Conservation (phyloP, 30 jellyfish, hydroid and myxozoan species). For the Rhopilema esculentum region DNA sequence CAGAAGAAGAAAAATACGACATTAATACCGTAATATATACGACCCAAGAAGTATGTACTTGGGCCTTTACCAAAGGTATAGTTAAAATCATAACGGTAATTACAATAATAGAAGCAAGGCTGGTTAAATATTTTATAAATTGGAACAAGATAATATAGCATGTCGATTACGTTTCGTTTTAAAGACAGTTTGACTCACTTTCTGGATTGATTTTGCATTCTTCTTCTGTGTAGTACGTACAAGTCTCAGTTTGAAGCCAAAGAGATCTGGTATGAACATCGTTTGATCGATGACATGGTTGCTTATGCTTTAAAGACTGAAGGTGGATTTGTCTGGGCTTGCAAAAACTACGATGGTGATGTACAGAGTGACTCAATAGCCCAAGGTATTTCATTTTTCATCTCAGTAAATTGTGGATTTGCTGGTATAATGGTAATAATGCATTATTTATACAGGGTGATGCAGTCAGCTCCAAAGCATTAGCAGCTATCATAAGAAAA, state of each 20-base stretch:
- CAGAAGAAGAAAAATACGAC: no score
- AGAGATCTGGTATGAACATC: slow-evolving; percentile 94
- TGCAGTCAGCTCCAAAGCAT: no score
- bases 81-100: no score
- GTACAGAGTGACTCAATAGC: slow-evolving; percentile 94
- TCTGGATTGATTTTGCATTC: not conserved
- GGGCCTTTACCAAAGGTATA: no score
- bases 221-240: slow-evolving; percentile 40
- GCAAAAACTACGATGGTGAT: slow-evolving; percentile 97
- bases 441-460: not conserved
- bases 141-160: no score
- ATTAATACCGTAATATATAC: no score
- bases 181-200: no score
- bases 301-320: slow-evolving; percentile 95
- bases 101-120: no score
- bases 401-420: not conserved
- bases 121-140: no score
- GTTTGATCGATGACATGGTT: slow-evolving; percentile 96
- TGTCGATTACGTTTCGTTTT: no score
- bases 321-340: slow-evolving; percentile 99
- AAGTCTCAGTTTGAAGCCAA: slow-evolving; percentile 76
- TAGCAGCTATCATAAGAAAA: no score
- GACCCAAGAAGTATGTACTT: no score
- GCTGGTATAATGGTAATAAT: not conserved
- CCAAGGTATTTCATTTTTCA: slow-evolving; percentile 64